Evolutionary conservation across 1,140 invertebrate genomes (phyloP), one percentile per base, ranked within the genome.

Genomic region (Drosophila sp.): DNA sequence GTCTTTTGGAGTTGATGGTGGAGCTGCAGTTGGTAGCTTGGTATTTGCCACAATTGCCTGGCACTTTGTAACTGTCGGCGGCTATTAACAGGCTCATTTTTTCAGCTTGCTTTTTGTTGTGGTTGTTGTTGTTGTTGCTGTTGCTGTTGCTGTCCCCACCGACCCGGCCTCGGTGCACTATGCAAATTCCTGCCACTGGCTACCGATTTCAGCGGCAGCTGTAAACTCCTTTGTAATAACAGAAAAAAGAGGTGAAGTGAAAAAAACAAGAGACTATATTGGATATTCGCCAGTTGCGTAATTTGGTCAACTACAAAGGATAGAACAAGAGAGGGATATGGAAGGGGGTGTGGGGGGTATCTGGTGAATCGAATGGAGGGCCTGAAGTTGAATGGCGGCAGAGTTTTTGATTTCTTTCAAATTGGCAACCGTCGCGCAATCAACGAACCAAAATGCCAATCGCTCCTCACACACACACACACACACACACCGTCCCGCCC

Each of bases 41-140:
- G 76, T 72, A 78, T 87, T 79, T 71, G 80, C 65, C 77, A 84
- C 90, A 91, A 91, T 91, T 87, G 90, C 73, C 80, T 74, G 82
- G 86, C 90, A 91, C 90, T 91, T 91, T 91, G 90, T 91, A 91
- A 91, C 90, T 91, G 90, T 91, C 90, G 90, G 72, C 82, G 90
- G 77, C 82, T 87, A 87, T 91, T 91, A 91, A 91, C 80, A 80
- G 86, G 62, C 86, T 90, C 90, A 91, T 91, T 91, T 90, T 89
- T 90, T 50, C 44, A 62, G 32, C 23, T 57, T 32, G 3, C 35
- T 11, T 35, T 35, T 35, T 35, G 33, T 35, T 35, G 33, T 35
- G 7, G 33, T 35, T 35, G 3, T 35, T 60, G 25, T 56, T 56
- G 54, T 56, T 29, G 47, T 38, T 25, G 60, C 17, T n/a, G n/a